Base-by-base conservation (phyloP, 2,797 vertebrate genomes). In the Trachops cirrhosus region DNA sequence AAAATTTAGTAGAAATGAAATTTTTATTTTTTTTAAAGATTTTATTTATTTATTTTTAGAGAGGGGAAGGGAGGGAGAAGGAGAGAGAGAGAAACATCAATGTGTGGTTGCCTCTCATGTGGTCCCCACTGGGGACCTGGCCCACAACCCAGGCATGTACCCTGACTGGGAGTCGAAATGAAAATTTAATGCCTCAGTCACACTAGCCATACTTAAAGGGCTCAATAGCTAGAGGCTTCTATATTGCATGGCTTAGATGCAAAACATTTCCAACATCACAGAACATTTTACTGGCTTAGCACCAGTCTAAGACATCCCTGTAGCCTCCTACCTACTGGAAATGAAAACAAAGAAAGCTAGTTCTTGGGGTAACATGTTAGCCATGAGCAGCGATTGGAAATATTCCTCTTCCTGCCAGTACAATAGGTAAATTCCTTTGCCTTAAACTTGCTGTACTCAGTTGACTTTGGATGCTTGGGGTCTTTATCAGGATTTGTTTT, bases 341-440 rank as follows among this genome's bases (percentile, higher is more conserved):
- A 80, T 70, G 73, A 54, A 95, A 64, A 90, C 80, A 93, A 64
- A 86, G 82, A 78, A 82, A 54, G 52, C 16, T 34, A 88, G 67
- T 84, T 79, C 37, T 59, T 71, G 37, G 48, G 4, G 77, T 16
- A 67, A 70, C 71, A 3, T 24, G 26, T 67, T 59, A 90, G 41
- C 89, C 50, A 32, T 46, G 87, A 32, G 39, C 70, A 71, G 37
- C 86, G 44, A 71, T 26, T 18, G 26, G 59, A 91, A 91, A 88
- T 64, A 89, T 4, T 21, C 34, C 86, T 70, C 39, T 88, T 90
- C 39, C 67, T 71, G 39, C 34, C 26, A 75, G 48, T 41, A 39
- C 2, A 88, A 29, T 6, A 18, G 41, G 86, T 57, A 73, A 50
- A 92, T 75, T 90, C 75, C 44, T 89, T 90, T 62, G 57, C 62